Conservation (phyloP, 2,797 vertebrate genomes). For the Champsocephalus gunnari region DNA sequence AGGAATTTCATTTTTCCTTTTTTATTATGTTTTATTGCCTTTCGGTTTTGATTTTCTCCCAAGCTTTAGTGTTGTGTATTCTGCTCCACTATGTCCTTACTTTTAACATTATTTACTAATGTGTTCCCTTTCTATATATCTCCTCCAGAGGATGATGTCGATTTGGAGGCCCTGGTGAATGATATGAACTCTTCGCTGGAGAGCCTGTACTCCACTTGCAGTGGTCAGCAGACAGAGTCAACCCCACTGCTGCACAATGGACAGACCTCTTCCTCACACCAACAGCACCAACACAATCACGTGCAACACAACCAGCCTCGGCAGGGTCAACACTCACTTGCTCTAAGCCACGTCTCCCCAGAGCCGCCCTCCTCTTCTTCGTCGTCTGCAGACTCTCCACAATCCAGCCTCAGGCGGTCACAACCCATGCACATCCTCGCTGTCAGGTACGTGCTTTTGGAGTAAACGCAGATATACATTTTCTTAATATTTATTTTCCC, state of each 20-base stretch:
- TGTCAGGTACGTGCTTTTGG: conserved; percentile 85
- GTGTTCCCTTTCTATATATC: conserved; percentile 5
- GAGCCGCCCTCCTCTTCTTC: conserved; percentile 71
- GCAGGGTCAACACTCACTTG: conserved; percentile 61
- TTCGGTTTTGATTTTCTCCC: conserved; percentile 19
- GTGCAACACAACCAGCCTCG: conserved; percentile 62
- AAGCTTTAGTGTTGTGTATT: background rate
- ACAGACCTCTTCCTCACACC: conserved; percentile 77
- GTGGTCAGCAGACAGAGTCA: conserved; percentile 86
- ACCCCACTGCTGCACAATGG: conserved; percentile 90
- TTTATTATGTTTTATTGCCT: conserved; percentile 23
- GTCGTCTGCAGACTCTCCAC: conserved; percentile 68
- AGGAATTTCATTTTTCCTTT: conserved; percentile 21
- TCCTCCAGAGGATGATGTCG: conserved; percentile 91
- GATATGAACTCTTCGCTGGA: conserved; percentile 94
- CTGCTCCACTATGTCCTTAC: background rate
- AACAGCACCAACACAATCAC: conserved; percentile 54
- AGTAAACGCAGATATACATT: background rate
- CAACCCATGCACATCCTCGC: conserved; percentile 95
- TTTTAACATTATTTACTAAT: background rate
- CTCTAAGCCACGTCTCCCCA: conserved; percentile 54
- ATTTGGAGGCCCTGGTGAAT: conserved; percentile 92
- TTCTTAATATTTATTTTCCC: background rate
- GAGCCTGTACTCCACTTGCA: conserved; percentile 88
- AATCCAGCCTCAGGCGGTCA: conserved; percentile 87